Base-by-base conservation (phyloP, 2,888 invertebrate species). In the Conops quadrifasciatus region DNA sequence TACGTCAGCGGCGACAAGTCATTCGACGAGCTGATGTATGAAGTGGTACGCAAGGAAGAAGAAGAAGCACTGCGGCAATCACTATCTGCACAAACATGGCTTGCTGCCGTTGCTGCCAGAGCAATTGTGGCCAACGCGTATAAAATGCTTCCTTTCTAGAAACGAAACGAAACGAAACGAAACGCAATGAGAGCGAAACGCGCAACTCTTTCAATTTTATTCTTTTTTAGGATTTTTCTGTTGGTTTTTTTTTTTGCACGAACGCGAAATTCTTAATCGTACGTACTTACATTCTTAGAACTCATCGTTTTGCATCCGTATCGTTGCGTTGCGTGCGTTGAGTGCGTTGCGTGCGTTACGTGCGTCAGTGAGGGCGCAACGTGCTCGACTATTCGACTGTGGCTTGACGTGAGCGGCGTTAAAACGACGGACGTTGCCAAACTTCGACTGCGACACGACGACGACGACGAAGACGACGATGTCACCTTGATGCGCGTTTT, bases 401-500 rank as follows among this genome's bases (percentile, higher is more conserved):
- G 58, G 63, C 58, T 24, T 64, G 47, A 51, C 56, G 56, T 67
- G 21, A 51, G 15, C 26, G 58, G 4, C 36, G 62, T 19, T n/a
- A 4, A 24, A 19, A 30, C 30, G 60, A 36, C 36, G 60, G 19
- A 45, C 53, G 28, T 53, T 30, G 51, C 30, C 53, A 53, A 30
- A 19, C 66, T 51, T 30, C 5, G n/a, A 30, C 71, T 76, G 9
- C 36, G 36, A 4, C 5, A 36, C 36, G 36, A 30, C 72, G 77
- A 77, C 79, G 81, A 30, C 71, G 77, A 36, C 36, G 36, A 36
- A 4, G 36, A 36, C 36, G 36, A 30, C 72, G 77, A 77, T 80
- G 81, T 80, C 76, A 75, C 75, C 79, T 74, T 74, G 69, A 76
- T 78, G 76, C 82, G 84, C 84, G 82, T 78, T 78, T 77, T 77